A percentile compares a stretch with the other conserved stretches of the same genome.
Conservation (phyloP, 2,113 vertebrate genomes). For the Enhydra lutris region DNA sequence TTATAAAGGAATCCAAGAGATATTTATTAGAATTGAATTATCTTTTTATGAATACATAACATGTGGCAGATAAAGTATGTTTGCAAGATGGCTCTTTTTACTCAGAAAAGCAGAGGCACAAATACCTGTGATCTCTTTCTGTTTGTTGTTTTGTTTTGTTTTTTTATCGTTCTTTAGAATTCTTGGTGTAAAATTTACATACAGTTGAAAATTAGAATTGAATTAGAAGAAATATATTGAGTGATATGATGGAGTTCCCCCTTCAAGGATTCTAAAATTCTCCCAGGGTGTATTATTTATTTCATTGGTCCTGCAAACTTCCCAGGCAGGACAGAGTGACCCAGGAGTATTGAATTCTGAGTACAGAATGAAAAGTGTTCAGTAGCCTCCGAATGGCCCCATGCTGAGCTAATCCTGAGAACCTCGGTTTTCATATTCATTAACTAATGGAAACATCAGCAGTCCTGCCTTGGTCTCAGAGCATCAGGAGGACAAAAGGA, state of each 20-base stretch:
- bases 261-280: background rate
- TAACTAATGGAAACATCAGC: background rate
- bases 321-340: background rate
- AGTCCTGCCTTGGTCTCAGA: background rate
- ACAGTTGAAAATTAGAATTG: background rate
- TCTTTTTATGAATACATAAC: background rate
- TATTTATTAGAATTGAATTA: slow-evolving; percentile 25
- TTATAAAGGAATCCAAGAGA: slow-evolving; percentile 31
- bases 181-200: background rate
- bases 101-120: background rate
- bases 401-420: background rate
- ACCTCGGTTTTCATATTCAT: background rate
- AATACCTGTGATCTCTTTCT: background rate
- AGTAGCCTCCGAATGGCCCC: background rate
- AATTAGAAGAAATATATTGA: background rate
- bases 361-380: background rate
- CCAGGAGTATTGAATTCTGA: background rate
- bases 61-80: background rate
- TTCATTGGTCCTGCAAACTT: background rate
- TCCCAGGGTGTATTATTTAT: background rate
- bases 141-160: background rate
- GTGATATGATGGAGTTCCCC: background rate
- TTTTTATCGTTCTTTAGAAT: background rate
- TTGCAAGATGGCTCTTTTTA: background rate
- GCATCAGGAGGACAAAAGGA: background rate